Evolutionary conservation across 2,113 vertebrate species (phyloP).

Genomic region (Ptyas mucosa): DNA sequence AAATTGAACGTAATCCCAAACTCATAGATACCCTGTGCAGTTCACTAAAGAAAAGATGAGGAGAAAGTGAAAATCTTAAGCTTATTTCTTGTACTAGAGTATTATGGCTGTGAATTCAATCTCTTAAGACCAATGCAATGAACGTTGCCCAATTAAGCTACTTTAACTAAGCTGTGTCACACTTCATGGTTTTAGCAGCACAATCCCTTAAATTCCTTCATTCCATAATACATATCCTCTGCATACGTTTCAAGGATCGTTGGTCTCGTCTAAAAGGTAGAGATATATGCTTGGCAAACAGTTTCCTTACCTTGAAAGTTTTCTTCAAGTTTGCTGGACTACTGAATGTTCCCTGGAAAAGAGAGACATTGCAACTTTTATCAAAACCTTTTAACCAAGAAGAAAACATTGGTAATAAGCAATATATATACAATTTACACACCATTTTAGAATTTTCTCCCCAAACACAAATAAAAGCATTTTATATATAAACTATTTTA

Average conservation of each 20-base stretch:
- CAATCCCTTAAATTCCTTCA: neutral
- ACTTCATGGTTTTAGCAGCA: neutral
- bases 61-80: neutral
- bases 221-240: neutral
- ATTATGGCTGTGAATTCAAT: neutral
- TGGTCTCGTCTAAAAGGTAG: slow-evolving; percentile 1
- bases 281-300: neutral
- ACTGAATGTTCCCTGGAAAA: slow-evolving; percentile 85
- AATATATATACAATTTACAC: neutral
- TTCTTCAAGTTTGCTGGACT: slow-evolving; percentile 90
- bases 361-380: slow-evolving; percentile 16
- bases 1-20: neutral
- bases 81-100: neutral
- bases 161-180: neutral
- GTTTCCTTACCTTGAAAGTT: slow-evolving; percentile 84
- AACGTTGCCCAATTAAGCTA: neutral
- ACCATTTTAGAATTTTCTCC: neutral
- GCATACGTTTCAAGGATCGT: neutral
- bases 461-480: neutral
- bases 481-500: neutral
- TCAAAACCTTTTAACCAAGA: neutral
- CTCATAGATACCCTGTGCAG: neutral
- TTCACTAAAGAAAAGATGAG: neutral
- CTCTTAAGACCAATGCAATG: neutral
- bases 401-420: neutral